Percentiles rank a stretch among this genome's conserved stretches.
Evolutionary conservation across 2,888 invertebrate species (phyloP).

Genomic region (Epinotia bilunana): DNA sequence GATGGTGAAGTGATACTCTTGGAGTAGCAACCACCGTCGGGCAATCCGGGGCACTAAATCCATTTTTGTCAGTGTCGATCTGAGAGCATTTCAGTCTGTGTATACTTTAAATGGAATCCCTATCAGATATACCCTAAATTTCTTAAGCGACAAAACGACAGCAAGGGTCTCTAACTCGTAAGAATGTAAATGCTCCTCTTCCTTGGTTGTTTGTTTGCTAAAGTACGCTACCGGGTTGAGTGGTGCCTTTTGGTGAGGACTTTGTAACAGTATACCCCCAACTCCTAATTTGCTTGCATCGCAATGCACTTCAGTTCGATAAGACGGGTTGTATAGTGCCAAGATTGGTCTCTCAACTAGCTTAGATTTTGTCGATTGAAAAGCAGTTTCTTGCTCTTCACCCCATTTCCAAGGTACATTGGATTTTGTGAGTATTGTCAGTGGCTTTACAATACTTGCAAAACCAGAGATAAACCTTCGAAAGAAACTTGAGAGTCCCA

Average conservation of each 20-base stretch:
- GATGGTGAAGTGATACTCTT: slow-evolving; percentile 19
- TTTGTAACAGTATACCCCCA: slow-evolving; percentile 41
- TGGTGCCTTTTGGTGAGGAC: not conserved
- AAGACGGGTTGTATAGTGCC: slow-evolving; percentile 37
- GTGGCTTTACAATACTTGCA: slow-evolving; percentile 1
- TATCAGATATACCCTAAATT: slow-evolving; percentile 14
- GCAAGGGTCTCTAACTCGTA: slow-evolving; percentile 25
- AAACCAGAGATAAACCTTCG: slow-evolving; percentile 21
- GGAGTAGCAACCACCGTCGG: slow-evolving; percentile 16
- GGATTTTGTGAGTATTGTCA: slow-evolving; percentile 4
- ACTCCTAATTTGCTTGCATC: slow-evolving; percentile 41
- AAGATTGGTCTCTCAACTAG: slow-evolving; percentile 28
- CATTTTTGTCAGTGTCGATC: slow-evolving; percentile 7
- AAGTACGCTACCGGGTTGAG: slow-evolving; percentile 51
- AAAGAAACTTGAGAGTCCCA: slow-evolving; percentile 22
- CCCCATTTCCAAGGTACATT: slow-evolving; percentile 9
- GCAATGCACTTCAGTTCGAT: slow-evolving; percentile 43
- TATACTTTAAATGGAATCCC: slow-evolving; percentile 11
- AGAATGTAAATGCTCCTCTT: slow-evolving; percentile 8
- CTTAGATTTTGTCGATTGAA: not conserved
- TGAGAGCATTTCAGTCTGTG: slow-evolving; percentile 20
- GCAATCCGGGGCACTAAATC: slow-evolving; percentile 19
- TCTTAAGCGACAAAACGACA: slow-evolving; percentile 13
- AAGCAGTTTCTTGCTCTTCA: slow-evolving; percentile 3
- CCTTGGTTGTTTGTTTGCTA: slow-evolving; percentile 54